Percentiles rank a stretch among this genome's conserved stretches.
These are phyloP conservation scores for Argyrosomus japonicus DNA, from an alignment of 2,113 vertebrate genomes.

Conservation along the genomic window DNA sequence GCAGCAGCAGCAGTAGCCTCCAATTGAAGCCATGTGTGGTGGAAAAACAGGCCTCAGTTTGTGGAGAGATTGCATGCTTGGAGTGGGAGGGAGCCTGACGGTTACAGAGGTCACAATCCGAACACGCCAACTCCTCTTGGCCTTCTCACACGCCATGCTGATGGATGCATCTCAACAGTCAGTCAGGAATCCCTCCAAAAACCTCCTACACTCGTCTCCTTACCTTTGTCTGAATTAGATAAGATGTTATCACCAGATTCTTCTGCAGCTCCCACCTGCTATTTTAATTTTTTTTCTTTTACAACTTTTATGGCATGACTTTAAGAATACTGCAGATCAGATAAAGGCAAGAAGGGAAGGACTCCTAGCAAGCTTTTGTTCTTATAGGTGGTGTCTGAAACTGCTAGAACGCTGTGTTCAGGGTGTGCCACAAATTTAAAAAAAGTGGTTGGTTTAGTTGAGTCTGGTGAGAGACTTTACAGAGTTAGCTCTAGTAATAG, in stretches of 20 bases:
- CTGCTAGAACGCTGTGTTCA: conserved; percentile 15
- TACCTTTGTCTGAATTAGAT: conserved; percentile 8
- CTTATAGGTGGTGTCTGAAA: conserved; percentile 16
- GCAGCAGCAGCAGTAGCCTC: conserved; percentile 63
- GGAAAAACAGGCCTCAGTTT: conserved; percentile 79
- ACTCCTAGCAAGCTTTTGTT: conserved; percentile 12
- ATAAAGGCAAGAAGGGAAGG: background rate
- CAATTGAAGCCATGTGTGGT: conserved; percentile 82
- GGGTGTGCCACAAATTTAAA: conserved; percentile 44
- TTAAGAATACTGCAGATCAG: background rate
- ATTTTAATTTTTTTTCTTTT: background rate
- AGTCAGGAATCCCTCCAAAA: conserved; percentile 38
- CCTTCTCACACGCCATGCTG: conserved; percentile 67
- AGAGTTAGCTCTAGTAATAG: conserved; percentile 7
- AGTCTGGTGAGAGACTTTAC: conserved; percentile 21
- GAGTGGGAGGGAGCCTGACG: conserved; percentile 76
- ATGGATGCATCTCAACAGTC: conserved; percentile 60
- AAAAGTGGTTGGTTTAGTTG: conserved; percentile 29
- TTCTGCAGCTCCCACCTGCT: background rate
- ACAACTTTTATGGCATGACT: background rate
- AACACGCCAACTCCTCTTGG: conserved; percentile 75
- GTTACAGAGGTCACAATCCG: conserved; percentile 77
- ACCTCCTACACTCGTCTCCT: conserved; percentile 15
- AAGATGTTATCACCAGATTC: background rate
- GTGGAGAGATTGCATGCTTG: conserved; percentile 77